Evolutionary conservation across 2,797 vertebrate genomes (phyloP).

Genomic region (Cheirogaleus major): DNA sequence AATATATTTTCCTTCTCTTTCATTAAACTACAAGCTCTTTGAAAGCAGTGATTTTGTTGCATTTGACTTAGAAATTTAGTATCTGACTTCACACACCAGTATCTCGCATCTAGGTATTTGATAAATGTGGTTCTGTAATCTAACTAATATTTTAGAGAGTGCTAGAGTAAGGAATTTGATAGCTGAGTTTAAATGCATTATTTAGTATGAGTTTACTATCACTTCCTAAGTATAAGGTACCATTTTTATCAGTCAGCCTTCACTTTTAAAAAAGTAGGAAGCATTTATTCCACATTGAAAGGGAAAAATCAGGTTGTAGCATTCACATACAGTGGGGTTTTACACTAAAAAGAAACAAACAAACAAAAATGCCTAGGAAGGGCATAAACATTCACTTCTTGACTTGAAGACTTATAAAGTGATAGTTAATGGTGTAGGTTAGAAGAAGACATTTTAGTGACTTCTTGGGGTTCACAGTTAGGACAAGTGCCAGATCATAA

Average conservation of each 20-base stretch:
- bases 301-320: background rate
- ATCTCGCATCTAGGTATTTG: background rate
- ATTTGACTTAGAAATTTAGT: conserved; percentile 32
- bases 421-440: background rate
- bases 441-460: background rate
- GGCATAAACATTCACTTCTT: background rate
- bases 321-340: background rate
- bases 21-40: background rate
- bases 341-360: background rate
- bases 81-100: background rate
- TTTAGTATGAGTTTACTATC: background rate
- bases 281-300: background rate
- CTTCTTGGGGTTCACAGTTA: background rate
- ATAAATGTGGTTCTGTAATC: background rate
- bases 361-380: background rate
- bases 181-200: conserved; percentile 13
- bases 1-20: background rate
- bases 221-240: background rate
- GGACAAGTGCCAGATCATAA: background rate
- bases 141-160: background rate
- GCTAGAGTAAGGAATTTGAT: background rate
- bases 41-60: background rate
- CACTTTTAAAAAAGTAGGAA: background rate
- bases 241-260: background rate
- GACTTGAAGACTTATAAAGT: background rate